Evolutionary conservation across 2,113 vertebrate genomes (phyloP).

Genomic region (Oriolus oriolus): DNA sequence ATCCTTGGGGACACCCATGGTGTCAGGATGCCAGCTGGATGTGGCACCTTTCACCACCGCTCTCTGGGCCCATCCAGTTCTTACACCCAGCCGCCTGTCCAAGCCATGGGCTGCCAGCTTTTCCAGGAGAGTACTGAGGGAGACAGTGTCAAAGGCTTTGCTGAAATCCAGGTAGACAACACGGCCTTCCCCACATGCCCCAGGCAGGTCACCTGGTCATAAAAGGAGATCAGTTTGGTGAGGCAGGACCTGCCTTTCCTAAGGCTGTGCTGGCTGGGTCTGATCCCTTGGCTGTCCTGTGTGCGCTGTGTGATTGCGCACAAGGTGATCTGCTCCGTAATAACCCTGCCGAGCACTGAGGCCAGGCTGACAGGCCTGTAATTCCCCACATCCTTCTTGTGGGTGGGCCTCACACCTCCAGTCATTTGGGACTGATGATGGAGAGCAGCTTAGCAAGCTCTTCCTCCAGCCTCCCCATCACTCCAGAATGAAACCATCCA

Average conservation of each 20-base stretch:
- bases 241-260: background rate
- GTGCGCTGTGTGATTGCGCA: background rate
- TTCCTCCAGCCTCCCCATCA: background rate
- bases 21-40: background rate
- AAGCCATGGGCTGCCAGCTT: background rate
- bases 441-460: background rate
- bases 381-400: background rate
- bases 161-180: background rate
- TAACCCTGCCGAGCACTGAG: background rate
- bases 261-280: background rate
- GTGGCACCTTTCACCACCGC: background rate
- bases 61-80: background rate
- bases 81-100: background rate
- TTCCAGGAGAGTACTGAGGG: background rate
- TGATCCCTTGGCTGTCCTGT: background rate
- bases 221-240: background rate
- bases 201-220: fast-evolving
- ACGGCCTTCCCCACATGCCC: background rate
- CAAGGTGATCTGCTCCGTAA: background rate
- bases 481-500: background rate
- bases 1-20: background rate
- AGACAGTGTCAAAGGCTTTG: background rate
- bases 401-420: background rate
- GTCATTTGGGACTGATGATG: background rate
- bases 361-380: background rate